A percentile compares a stretch with the other conserved stretches of the same genome.
Conservation (phyloP, 2,888 invertebrate genomes). For the Ditylenchus weischeri region DNA sequence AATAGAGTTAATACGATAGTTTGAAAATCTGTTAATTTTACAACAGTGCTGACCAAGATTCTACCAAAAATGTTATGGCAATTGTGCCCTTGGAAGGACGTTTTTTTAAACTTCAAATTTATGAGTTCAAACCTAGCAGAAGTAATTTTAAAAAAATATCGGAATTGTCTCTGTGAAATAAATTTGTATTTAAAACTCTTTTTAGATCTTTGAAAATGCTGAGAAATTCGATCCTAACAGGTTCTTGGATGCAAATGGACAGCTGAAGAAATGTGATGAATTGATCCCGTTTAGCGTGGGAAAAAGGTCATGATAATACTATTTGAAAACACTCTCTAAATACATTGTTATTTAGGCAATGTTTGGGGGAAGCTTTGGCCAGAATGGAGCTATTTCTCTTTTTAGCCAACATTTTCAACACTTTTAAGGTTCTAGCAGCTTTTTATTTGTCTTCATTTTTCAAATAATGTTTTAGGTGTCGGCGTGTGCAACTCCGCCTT, state of each 20-base stretch:
- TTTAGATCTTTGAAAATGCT: slow-evolving; percentile 46
- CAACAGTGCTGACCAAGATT: no score
- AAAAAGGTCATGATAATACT: slow-evolving; percentile 34
- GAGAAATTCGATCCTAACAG: slow-evolving; percentile 43
- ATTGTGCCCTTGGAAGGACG: no score
- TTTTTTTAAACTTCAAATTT: no score
- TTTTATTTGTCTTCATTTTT: background rate
- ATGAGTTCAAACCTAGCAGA: no score
- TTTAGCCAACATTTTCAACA: slow-evolving; percentile 17
- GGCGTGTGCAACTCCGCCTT: slow-evolving; percentile 11
- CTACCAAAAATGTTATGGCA: no score
- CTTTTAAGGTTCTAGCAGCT: slow-evolving; percentile 7
- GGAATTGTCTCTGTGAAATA: no score
- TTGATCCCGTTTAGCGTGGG: slow-evolving; percentile 42
- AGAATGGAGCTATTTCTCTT: slow-evolving; percentile 24
- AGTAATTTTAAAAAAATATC: no score
- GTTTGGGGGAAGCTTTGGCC: slow-evolving; percentile 21
- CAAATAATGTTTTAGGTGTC: slow-evolving; percentile 5
- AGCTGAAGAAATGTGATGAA: slow-evolving; percentile 38
- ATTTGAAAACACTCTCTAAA: background rate
- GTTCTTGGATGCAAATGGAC: slow-evolving; percentile 44
- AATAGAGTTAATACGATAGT: no score
- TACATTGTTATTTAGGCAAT: background rate
- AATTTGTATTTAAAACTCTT: no score
- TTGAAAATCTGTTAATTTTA: no score